These are phyloP conservation scores for Cheilosia vernalis DNA, from an alignment of 2,888 invertebrate genomes.

Conservation along the genomic window DNA sequence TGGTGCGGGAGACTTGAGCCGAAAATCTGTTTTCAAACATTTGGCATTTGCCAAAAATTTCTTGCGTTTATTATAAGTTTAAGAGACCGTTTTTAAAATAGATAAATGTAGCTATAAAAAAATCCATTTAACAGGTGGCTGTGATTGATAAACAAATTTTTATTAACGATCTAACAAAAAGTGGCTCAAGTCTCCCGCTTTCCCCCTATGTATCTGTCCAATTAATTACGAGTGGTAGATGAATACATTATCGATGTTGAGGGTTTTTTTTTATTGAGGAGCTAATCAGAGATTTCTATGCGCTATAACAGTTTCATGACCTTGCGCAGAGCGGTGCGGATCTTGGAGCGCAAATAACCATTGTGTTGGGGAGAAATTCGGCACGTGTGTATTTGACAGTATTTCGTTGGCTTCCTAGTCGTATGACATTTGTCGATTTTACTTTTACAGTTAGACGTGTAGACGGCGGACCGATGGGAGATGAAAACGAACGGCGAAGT, in stretches of 20 bases:
- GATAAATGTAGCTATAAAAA: too few species aligned
- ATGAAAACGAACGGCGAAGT: neutral
- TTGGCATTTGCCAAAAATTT: too few species aligned
- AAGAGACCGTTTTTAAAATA: too few species aligned
- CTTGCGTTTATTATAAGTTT: too few species aligned
- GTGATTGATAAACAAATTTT: too few species aligned
- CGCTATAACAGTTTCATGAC: slow-evolving; percentile 65
- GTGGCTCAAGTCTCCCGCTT: too few species aligned
- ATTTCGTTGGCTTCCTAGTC: neutral
- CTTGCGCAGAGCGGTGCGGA: slow-evolving; percentile 51
- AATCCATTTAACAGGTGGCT: too few species aligned
- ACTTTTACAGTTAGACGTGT: slow-evolving; percentile 38
- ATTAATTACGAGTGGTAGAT: slow-evolving; percentile 70
- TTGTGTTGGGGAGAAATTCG: slow-evolving; percentile 52
- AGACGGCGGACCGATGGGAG: neutral
- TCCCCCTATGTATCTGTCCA: slow-evolving; percentile 56
- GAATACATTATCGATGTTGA: slow-evolving; percentile 65
- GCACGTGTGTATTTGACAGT: slow-evolving; percentile 48
- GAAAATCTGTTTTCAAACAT: too few species aligned
- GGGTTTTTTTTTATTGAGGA: slow-evolving; percentile 54
- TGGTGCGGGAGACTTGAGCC: too few species aligned
- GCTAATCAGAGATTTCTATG: slow-evolving; percentile 63
- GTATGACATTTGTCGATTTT: slow-evolving; percentile 16
- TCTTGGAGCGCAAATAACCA: slow-evolving; percentile 26
- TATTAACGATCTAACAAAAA: too few species aligned